Evolutionary conservation across 1,140 invertebrate genomes (phyloP).

Genomic region (Solen grandis): DNA sequence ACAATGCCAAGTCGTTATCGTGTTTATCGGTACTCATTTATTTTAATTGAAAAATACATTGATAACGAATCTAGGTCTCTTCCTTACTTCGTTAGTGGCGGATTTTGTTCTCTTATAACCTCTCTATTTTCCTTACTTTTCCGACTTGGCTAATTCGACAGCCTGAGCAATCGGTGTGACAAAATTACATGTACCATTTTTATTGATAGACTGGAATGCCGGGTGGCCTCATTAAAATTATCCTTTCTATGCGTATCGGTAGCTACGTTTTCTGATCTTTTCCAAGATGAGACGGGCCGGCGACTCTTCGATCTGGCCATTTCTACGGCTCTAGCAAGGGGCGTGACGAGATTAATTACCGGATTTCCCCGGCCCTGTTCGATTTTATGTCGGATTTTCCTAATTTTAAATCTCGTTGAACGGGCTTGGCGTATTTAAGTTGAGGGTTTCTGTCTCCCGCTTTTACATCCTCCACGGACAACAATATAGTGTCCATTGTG

Average conservation of each 20-base stretch:
- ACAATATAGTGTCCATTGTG: not conserved
- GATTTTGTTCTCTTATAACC: not conserved
- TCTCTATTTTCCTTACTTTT: not conserved
- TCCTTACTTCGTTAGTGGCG: not conserved
- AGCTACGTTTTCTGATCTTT: too few relatives aligned
- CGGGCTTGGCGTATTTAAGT: too few relatives aligned
- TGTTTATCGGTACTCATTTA: conserved; percentile 1
- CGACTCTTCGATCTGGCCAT: too few relatives aligned
- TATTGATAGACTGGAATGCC: too few relatives aligned
- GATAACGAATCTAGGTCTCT: not conserved
- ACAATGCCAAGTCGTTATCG: conserved; percentile 15
- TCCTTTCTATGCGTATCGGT: too few relatives aligned
- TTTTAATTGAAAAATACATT: not conserved
- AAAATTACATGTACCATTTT: too few relatives aligned
- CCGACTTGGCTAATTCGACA: conserved; percentile 22
- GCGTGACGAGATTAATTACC: too few relatives aligned
- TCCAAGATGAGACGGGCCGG: too few relatives aligned
- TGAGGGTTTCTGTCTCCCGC: not conserved
- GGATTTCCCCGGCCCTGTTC: too few relatives aligned
- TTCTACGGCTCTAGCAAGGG: too few relatives aligned
- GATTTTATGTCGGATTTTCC: too few relatives aligned
- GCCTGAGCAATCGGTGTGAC: not conserved
- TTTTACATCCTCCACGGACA: not conserved
- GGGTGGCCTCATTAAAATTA: not conserved
- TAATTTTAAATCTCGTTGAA: too few relatives aligned